phyloP scores from a whole-genome alignment of 2,888 invertebrate species.

The Endotricha flammealis region DNA sequence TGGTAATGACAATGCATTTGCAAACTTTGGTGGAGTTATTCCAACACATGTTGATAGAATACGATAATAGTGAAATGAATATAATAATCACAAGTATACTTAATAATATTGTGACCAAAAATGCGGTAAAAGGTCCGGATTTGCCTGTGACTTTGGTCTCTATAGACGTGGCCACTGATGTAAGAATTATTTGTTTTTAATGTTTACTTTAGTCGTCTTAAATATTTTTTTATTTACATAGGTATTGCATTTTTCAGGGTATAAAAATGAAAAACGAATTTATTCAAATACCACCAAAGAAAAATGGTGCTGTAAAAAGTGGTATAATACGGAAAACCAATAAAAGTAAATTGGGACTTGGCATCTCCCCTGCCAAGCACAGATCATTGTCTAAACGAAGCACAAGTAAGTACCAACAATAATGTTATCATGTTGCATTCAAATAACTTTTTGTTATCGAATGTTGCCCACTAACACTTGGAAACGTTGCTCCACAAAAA shows the following conservation, averaged over 20 bases:
- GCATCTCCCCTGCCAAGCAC: constrained; percentile 29
- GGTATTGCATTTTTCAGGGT: constrained; percentile 47
- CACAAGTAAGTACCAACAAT: no score
- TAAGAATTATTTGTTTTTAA: constrained; percentile 22
- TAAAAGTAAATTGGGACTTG: constrained; percentile 33
- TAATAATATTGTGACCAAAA: constrained; percentile 46
- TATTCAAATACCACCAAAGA: constrained; percentile 43
- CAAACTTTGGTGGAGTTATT: constrained; percentile 44
- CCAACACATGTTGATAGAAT: constrained; percentile 47
- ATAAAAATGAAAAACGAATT: constrained; percentile 37
- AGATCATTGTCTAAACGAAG: constrained; percentile 29
- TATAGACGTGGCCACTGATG: constrained; percentile 49
- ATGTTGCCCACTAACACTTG: no score
- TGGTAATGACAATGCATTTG: constrained; percentile 36
- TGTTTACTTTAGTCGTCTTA: no score
- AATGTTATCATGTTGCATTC: no score
- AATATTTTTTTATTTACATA: no score
- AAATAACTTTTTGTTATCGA: no score
- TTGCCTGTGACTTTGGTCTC: constrained; percentile 26
- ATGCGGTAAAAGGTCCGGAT: constrained; percentile 22
- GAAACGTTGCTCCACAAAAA: no score
- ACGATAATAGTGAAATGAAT: constrained; percentile 58
- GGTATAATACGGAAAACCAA: constrained; percentile 26
- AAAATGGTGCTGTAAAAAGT: constrained; percentile 21
- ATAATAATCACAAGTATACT: constrained; percentile 50